Evolutionary conservation across 1,140 invertebrate species (phyloP).

Genomic region (Sitodiplosis mosellana): DNA sequence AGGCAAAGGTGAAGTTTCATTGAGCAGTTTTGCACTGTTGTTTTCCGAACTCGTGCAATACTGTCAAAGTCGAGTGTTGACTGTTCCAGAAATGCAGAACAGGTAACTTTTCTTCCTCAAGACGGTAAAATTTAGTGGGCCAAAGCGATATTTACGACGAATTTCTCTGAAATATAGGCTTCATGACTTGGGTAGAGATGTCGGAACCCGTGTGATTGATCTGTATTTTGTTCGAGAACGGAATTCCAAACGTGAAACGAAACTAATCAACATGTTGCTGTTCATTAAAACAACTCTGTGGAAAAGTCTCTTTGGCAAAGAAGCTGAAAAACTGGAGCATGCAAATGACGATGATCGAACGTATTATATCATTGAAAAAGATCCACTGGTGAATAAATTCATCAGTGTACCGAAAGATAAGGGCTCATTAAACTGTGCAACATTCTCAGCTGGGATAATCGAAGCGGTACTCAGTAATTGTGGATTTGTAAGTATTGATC

Average conservation of each 20-base stretch:
- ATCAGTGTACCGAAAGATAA: constrained; percentile 98
- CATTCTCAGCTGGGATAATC: constrained; percentile 93
- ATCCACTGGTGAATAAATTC: constrained; percentile 86
- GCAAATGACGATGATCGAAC: constrained; percentile 95
- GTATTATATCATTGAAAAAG: constrained; percentile 98
- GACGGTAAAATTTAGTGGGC: background rate
- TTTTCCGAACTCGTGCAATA: constrained; percentile 98
- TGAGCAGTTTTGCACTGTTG: constrained; percentile 85
- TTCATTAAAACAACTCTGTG: constrained; percentile 94
- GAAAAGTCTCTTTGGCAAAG: constrained; percentile 95
- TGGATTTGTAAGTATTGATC: constrained; percentile 56
- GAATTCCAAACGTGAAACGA: constrained; percentile 87
- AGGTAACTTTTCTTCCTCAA: constrained; percentile 9
- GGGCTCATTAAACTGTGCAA: constrained; percentile 92
- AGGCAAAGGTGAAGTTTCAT: constrained; percentile 78
- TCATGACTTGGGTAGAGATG: constrained; percentile 84
- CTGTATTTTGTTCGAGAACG: constrained; percentile 84
- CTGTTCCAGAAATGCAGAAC: constrained; percentile 77
- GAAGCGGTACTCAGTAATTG: constrained; percentile 87
- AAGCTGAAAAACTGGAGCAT: constrained; percentile 96
- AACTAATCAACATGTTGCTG: constrained; percentile 83
- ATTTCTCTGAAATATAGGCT: constrained; percentile 42
- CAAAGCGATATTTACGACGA: background rate
- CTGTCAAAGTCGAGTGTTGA: constrained; percentile 88
- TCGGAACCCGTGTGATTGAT: constrained; percentile 85